These are phyloP conservation scores for Cotesia congregata DNA, from an alignment of 2,888 invertebrate genomes.

Conservation along the genomic window DNA sequence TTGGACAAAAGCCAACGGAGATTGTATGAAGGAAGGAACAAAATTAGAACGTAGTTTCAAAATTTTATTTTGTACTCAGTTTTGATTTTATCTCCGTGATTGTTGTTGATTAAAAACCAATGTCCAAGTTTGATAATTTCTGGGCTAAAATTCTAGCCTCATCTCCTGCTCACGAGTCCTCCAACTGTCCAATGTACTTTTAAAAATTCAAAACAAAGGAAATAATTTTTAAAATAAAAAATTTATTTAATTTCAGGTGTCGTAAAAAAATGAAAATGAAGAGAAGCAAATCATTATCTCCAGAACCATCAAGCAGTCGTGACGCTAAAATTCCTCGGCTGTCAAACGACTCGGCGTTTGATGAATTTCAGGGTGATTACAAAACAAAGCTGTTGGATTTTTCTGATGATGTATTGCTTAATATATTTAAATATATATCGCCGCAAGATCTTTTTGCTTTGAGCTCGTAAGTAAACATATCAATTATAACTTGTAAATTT, in stretches of 20 bases:
- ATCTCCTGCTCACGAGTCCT: neutral
- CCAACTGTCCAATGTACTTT: neutral
- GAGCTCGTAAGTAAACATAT: constrained; percentile 70
- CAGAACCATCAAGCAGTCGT: constrained; percentile 62
- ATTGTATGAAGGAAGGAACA: neutral
- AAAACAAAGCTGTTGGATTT: constrained; percentile 70
- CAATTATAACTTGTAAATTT: neutral
- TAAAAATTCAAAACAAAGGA: neutral
- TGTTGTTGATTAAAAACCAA: neutral
- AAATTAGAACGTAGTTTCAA: neutral
- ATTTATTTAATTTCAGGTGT: constrained; percentile 42
- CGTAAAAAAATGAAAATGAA: constrained; percentile 60
- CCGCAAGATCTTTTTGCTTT: constrained; percentile 73
- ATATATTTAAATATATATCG: constrained; percentile 70
- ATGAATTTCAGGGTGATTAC: constrained; percentile 29
- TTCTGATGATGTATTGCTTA: constrained; percentile 75
- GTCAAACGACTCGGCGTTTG: constrained; percentile 19
- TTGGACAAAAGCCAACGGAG: neutral
- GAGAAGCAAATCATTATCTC: constrained; percentile 63
- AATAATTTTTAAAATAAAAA: neutral
- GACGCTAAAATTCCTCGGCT: constrained; percentile 50
- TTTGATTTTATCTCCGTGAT: neutral
- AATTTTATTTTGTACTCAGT: neutral
- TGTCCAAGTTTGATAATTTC: neutral
- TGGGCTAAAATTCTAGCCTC: neutral